Conservation (phyloP, 2,888 invertebrate species). For the Caenorhabditis macrosperma region DNA sequence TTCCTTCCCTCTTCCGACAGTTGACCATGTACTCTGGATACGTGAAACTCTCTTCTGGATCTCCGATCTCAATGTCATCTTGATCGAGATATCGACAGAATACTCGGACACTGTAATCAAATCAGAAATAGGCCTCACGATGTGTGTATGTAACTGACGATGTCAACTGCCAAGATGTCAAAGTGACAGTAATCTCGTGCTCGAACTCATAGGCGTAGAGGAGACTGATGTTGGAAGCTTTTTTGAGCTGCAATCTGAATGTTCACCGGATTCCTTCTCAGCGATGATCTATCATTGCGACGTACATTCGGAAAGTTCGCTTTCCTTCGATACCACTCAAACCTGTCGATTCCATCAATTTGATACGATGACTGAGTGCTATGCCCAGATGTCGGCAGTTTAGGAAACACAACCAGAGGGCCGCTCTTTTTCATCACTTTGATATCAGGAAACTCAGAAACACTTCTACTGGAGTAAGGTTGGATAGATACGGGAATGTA, state of each 20-base stretch:
- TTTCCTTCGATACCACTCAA: background rate
- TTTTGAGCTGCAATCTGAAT: background rate
- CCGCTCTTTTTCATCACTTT: too few species aligned
- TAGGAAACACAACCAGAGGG: too few species aligned
- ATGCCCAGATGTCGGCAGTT: too few species aligned
- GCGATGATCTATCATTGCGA: too few species aligned
- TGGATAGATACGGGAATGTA: too few species aligned
- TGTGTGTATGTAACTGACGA: background rate
- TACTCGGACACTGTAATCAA: background rate
- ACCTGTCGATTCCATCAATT: background rate
- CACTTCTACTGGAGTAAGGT: too few species aligned
- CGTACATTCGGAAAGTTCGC: background rate
- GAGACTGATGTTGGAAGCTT: background rate
- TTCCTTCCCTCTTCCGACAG: constrained; percentile 32
- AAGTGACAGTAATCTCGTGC: constrained; percentile 15
- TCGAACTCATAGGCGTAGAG: constrained; percentile 33
- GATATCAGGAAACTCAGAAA: too few species aligned
- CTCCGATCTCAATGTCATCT: background rate
- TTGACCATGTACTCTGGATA: constrained; percentile 29
- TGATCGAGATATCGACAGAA: constrained; percentile 43
- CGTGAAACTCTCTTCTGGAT: background rate
- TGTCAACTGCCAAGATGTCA: background rate
- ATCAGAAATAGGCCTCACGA: background rate
- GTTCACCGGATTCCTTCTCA: too few species aligned
- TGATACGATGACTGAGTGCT: background rate